phyloP scores from a whole-genome alignment of 2,797 vertebrate genomes.

The Hemitrygon akajei region DNA sequence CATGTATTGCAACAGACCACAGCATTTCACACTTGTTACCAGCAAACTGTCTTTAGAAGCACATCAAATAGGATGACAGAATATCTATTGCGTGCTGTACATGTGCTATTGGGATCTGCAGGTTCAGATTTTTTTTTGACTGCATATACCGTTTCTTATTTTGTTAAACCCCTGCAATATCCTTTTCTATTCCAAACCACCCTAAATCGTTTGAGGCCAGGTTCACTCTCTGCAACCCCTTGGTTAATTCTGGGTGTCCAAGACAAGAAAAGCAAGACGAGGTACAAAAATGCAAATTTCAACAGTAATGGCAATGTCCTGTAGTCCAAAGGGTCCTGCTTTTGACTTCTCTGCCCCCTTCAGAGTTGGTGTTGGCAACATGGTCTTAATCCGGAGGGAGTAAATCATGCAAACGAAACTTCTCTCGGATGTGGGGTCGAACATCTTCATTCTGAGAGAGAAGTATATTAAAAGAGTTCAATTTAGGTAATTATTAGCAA shows the following conservation, averaged over 20 bases:
- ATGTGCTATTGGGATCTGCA: slow-evolving; percentile 24
- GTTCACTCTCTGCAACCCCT: slow-evolving; percentile 66
- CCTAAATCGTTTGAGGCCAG: slow-evolving; percentile 56
- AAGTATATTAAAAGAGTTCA: slow-evolving; percentile 29
- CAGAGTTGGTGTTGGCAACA: slow-evolving; percentile 51
- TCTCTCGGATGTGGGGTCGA: slow-evolving; percentile 89
- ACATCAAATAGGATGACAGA: slow-evolving; percentile 29
- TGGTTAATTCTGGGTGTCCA: slow-evolving; percentile 64
- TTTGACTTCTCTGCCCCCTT: slow-evolving; percentile 51
- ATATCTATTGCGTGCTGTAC: slow-evolving; percentile 21
- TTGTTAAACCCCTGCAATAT: slow-evolving; percentile 32
- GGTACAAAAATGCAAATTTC: slow-evolving; percentile 73
- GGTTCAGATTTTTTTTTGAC: slow-evolving; percentile 46
- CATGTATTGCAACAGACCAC: slow-evolving; percentile 37
- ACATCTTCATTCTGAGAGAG: slow-evolving; percentile 85
- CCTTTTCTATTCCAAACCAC: slow-evolving; percentile 27
- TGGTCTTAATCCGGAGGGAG: slow-evolving; percentile 84
- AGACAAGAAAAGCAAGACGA: slow-evolving; percentile 76
- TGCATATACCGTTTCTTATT: slow-evolving; percentile 34
- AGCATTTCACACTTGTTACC: slow-evolving; percentile 36
- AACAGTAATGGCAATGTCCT: slow-evolving; percentile 88
- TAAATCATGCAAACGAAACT: slow-evolving; percentile 95
- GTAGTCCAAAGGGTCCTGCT: slow-evolving; percentile 77
- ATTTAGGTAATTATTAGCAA: not conserved
- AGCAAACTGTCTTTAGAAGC: slow-evolving; percentile 29